Evolutionary conservation across 1,140 invertebrate genomes (phyloP).

Genomic region (Capitella teleta): DNA sequence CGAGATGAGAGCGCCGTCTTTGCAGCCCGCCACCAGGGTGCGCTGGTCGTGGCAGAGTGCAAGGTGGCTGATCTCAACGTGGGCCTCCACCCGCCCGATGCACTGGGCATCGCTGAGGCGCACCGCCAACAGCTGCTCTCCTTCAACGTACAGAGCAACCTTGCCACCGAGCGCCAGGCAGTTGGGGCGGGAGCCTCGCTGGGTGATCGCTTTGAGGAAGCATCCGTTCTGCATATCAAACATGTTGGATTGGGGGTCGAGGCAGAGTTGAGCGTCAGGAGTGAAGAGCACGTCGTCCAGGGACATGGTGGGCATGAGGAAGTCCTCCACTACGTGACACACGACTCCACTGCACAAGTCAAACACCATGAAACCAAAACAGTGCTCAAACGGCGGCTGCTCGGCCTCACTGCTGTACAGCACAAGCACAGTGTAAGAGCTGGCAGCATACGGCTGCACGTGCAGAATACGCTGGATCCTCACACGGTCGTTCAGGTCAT

Average conservation of each 20-base stretch:
- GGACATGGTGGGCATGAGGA: slow-evolving; percentile 16
- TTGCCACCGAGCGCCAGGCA: slow-evolving; percentile 20
- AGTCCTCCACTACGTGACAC: slow-evolving; percentile 23
- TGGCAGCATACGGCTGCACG: slow-evolving; percentile 19
- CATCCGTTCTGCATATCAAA: slow-evolving; percentile 21
- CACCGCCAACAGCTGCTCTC: slow-evolving; percentile 17
- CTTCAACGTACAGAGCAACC: slow-evolving; percentile 23
- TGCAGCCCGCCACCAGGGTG: slow-evolving; percentile 32
- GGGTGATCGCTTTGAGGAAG: slow-evolving; percentile 16
- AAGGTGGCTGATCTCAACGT: slow-evolving; percentile 22
- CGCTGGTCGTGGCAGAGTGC: slow-evolving; percentile 24
- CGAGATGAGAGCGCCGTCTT: slow-evolving; percentile 28
- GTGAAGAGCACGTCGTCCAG: slow-evolving; percentile 20
- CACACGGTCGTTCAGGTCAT: slow-evolving; percentile 21
- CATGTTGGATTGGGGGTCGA: slow-evolving; percentile 25
- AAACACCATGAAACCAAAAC: slow-evolving; percentile 24
- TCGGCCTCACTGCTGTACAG: slow-evolving; percentile 18
- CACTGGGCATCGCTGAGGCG: slow-evolving; percentile 19
- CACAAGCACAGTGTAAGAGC: slow-evolving; percentile 21
- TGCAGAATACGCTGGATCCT: slow-evolving; percentile 22
- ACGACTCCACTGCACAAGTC: slow-evolving; percentile 20
- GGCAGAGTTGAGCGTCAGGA: slow-evolving; percentile 22
- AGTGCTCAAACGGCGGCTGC: slow-evolving; percentile 7
- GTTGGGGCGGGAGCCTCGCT: slow-evolving; percentile 13
- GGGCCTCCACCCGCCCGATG: slow-evolving; percentile 30